These are phyloP conservation scores for Lepilemur ruficaudatus DNA, from an alignment of 2,797 vertebrate species.

Conservation along the genomic window DNA sequence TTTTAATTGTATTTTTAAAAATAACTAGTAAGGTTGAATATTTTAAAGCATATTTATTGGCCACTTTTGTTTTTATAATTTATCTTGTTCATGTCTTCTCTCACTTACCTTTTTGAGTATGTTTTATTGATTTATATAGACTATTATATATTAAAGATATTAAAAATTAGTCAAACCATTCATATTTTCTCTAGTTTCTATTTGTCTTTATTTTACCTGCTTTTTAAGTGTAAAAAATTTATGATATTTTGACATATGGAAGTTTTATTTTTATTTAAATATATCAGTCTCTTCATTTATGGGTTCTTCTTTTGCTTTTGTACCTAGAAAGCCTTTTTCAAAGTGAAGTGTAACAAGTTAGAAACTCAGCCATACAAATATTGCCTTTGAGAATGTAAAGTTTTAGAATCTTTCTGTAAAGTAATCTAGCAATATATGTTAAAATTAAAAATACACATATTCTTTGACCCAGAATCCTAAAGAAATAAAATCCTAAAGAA, in stretches of 20 bases:
- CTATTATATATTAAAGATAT: not conserved
- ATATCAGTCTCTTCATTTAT: not conserved
- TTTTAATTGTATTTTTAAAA: not conserved
- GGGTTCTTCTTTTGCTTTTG: not conserved
- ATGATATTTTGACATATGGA: not conserved
- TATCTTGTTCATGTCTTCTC: not conserved
- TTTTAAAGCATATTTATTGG: not conserved
- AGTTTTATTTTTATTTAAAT: not conserved
- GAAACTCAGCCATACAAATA: not conserved
- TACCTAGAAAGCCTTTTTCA: not conserved
- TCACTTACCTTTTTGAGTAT: not conserved
- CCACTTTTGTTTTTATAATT: not conserved
- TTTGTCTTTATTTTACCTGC: not conserved
- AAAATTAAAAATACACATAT: not conserved
- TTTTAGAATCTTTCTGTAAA: slow-evolving; percentile 26
- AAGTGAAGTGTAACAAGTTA: not conserved
- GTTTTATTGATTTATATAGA: slow-evolving; percentile 8
- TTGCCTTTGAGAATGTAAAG: not conserved
- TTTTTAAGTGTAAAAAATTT: not conserved
- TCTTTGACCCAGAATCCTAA: not conserved
- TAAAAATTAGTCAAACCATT: not conserved
- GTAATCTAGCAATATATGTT: not conserved
- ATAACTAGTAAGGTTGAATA: not conserved
- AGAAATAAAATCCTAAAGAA: not conserved
- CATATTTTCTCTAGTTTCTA: not conserved